Base-by-base conservation (phyloP, 2,113 vertebrate species). In the Corythoichthys haematopterus region DNA sequence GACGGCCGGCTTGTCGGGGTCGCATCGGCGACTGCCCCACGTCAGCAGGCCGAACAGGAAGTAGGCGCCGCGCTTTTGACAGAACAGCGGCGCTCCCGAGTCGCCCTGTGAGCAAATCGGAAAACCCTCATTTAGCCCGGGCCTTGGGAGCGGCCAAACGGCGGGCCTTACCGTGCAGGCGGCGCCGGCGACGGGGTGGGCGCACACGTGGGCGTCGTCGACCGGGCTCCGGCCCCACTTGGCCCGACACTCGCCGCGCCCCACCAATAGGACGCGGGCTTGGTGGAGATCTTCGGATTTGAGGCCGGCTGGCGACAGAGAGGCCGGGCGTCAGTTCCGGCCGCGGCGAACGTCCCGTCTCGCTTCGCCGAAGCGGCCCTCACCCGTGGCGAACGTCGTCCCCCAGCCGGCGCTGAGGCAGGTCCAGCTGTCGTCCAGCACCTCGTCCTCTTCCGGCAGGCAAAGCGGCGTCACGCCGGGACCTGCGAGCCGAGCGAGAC, bases 361-460 rank as follows among this genome's bases (percentile, higher is more conserved):
- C 8, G 3, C 4, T 16, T 40, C 1, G 28, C 20, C 16, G 11
- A 43, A 2, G 9, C 33, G 7, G 13, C n/a, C 20, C 33, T 12
- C 20, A 38, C 90, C 72, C 60, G 48, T 46, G 1, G 73, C 75
- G 10, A 35, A 71, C 1, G 69, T 77, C 1, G 53, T 2, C 3
- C 88, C 88, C 90, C 90, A 92, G 15, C 90, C 89, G 0, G 86
- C 75, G 1, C 88, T 88, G 43, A 88, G 37, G 66, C 91, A 92
- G 1, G 68, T 73, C 76, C 82, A 91, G 76, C 68, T 64, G 46
- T 76, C 45, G 9, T 90, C 84, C 6, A 85, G 62, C 1, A 77
- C 72, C 5, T 81, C 77, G 10, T 88, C 78, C 35, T 86, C 79
- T 7, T 87, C 79, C 0, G 84, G 87, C 35, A 92, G 16, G 61